These are phyloP conservation scores for Ovibos moschatus DNA, from an alignment of 2,113 vertebrate genomes.

Conservation along the genomic window DNA sequence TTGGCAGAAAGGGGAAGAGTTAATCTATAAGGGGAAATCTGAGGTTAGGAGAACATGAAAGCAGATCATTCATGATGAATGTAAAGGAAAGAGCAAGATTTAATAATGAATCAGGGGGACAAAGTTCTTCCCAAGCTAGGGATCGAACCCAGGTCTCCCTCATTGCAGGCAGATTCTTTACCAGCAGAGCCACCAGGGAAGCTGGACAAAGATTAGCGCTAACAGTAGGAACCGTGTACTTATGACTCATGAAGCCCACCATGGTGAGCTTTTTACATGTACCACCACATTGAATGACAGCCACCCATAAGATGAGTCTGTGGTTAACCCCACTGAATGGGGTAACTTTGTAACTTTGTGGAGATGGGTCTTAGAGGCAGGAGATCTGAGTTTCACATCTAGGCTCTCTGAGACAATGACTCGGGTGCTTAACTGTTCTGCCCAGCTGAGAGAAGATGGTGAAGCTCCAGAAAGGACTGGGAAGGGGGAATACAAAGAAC, in stretches of 20 bases:
- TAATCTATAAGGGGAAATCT: conserved; percentile 58
- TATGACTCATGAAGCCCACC: not conserved
- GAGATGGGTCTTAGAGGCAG: not conserved
- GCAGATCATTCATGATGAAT: conserved; percentile 17
- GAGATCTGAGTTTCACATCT: not conserved
- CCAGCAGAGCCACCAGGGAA: not conserved
- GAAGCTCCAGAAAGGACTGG: not conserved
- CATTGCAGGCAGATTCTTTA: not conserved
- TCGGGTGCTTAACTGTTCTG: not conserved
- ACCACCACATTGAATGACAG: accelerated
- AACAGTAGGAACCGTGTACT: not conserved
- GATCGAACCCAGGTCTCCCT: not conserved
- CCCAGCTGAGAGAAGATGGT: not conserved
- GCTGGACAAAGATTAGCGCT: not conserved
- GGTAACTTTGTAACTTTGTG: not conserved
- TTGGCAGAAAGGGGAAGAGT: conserved; percentile 51
- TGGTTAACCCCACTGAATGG: not conserved
- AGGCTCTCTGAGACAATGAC: not conserved
- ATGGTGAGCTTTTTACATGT: too few relatives aligned
- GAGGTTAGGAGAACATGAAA: conserved; percentile 48
- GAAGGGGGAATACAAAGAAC: not conserved
- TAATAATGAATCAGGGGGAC: not conserved
- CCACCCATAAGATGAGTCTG: not conserved
- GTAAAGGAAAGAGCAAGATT: conserved; percentile 10
- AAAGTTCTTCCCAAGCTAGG: not conserved